Conservation (phyloP, 2,113 vertebrate genomes). For the Misgurnus mizolepis region DNA sequence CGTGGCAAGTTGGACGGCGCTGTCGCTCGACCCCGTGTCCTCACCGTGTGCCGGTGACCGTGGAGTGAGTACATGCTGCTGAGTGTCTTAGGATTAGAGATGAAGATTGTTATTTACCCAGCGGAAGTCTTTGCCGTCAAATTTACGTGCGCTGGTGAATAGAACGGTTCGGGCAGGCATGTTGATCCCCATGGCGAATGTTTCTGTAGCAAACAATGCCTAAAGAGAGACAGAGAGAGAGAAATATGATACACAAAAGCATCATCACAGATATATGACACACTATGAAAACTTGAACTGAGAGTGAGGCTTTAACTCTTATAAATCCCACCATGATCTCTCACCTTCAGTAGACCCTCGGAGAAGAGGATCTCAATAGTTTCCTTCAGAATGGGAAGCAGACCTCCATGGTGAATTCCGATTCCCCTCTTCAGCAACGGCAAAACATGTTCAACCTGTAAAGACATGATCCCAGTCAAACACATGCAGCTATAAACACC, state of each 20-base stretch:
- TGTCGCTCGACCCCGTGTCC: constrained; percentile 44
- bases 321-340: neutral
- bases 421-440: constrained; percentile 94
- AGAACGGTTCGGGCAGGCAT: constrained; percentile 98
- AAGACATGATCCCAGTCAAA: neutral
- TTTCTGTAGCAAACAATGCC: constrained; percentile 98
- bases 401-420: constrained; percentile 95
- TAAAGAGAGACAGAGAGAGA: constrained; percentile 63
- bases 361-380: constrained; percentile 99
- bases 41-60: constrained; percentile 8
- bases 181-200: constrained; percentile 99
- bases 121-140: constrained; percentile 94
- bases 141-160: constrained; percentile 97
- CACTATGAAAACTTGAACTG: neutral
- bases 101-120: constrained; percentile 78
- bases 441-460: constrained; percentile 79
- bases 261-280: neutral
- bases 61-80: no score
- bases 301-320: neutral
- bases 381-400: constrained; percentile 97
- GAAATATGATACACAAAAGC: neutral
- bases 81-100: neutral
- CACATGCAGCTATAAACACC: neutral
- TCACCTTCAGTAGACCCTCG: constrained; percentile 94
- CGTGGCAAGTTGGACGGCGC: constrained; percentile 67